Conservation (phyloP, 2,888 invertebrate species). For the Syritta pipiens region DNA sequence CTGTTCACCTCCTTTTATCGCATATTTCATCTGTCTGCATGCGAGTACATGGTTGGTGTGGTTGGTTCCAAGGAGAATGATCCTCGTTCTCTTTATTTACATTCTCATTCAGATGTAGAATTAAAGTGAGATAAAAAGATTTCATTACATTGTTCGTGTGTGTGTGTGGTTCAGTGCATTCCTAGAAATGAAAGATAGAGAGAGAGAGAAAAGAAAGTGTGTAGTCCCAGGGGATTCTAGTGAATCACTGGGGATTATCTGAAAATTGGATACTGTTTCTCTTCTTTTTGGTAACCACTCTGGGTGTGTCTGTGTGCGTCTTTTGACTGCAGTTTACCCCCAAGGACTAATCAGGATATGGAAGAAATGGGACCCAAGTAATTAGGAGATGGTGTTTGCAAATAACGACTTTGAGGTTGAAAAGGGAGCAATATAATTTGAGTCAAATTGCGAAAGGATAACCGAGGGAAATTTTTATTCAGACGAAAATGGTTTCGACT, state of each 20-base stretch:
- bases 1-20: slow-evolving; percentile 2
- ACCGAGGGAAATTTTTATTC: too few relatives aligned
- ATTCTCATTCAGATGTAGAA: slow-evolving; percentile 26
- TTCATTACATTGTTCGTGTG: not conserved
- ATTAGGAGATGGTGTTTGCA: too few relatives aligned
- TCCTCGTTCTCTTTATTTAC: slow-evolving; percentile 12
- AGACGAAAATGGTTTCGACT: too few relatives aligned
- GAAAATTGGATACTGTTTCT: slow-evolving; percentile 23
- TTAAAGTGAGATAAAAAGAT: slow-evolving; percentile 29
- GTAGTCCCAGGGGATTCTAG: slow-evolving; percentile 2
- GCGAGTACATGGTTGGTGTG: not conserved
- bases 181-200: too few relatives aligned
- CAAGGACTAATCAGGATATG: too few relatives aligned
- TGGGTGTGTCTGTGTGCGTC: too few relatives aligned
- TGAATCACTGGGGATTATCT: slow-evolving; percentile 31
- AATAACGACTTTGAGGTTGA: too few relatives aligned
- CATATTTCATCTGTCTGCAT: slow-evolving; percentile 1
- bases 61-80: not conserved
- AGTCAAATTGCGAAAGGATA: too few relatives aligned
- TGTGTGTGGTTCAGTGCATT: not conserved
- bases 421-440: too few relatives aligned
- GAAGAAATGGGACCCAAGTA: too few relatives aligned
- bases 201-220: not conserved
- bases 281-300: too few relatives aligned
- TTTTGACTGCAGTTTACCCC: too few relatives aligned